A percentile compares a stretch with the other conserved stretches of the same genome.
These are phyloP conservation scores for Acanthurus lineatus DNA, from an alignment of 2,797 vertebrate genomes.

Conservation along the genomic window DNA sequence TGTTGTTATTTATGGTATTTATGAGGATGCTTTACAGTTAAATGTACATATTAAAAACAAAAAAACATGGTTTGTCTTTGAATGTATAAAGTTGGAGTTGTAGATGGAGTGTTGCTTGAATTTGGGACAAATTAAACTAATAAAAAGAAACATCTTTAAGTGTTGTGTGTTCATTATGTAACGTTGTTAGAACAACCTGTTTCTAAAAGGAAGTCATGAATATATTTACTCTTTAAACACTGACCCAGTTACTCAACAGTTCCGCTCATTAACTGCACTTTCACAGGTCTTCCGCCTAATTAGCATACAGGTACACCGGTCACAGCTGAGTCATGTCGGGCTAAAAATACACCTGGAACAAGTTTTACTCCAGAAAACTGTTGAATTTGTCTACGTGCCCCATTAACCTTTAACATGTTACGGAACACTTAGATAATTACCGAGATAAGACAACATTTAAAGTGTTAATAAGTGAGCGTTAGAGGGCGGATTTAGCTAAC, in stretches of 20 bases:
- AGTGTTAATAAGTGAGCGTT: not conserved
- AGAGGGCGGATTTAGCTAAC: not conserved
- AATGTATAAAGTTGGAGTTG: constrained; percentile 67
- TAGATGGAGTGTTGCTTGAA: constrained; percentile 56
- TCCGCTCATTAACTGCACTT: constrained; percentile 45
- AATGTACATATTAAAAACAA: constrained; percentile 60
- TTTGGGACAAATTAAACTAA: constrained; percentile 66
- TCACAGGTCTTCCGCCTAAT: constrained; percentile 26
- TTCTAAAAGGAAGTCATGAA: constrained; percentile 22
- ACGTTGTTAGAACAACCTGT: not conserved
- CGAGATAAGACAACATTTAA: not conserved
- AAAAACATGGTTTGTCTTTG: constrained; percentile 61
- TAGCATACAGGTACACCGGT: constrained; percentile 15
- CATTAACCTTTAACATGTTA: constrained; percentile 25
- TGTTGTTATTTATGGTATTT: constrained; percentile 87
- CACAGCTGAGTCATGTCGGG: not conserved
- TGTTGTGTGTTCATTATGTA: constrained; percentile 20
- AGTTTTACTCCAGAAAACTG: constrained; percentile 16
- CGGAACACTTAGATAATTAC: not conserved
- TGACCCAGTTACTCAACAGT: constrained; percentile 24
- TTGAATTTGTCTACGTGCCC: constrained; percentile 10
- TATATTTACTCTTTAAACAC: constrained; percentile 23
- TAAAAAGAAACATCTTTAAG: constrained; percentile 15
- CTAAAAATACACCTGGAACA: constrained; percentile 44
- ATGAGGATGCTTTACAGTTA: constrained; percentile 69